These are phyloP conservation scores for Anisognathus igniventris DNA, from an alignment of 2,797 vertebrate genomes.

Conservation along the genomic window DNA sequence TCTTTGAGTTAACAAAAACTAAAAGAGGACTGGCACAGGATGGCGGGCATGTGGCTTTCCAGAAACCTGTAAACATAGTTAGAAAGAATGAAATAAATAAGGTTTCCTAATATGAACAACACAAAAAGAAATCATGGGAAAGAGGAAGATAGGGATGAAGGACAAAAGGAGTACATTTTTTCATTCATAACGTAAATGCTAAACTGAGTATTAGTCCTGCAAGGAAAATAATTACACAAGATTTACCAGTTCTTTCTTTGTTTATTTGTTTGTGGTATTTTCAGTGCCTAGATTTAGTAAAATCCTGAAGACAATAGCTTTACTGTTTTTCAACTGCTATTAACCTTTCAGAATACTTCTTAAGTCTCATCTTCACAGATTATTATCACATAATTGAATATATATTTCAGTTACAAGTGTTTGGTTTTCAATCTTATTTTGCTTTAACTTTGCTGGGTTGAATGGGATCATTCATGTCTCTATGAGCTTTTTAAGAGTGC, in stretches of 20 bases:
- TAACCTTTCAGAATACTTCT: not conserved
- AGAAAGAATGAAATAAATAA: slow-evolving; percentile 53
- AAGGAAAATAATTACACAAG: not conserved
- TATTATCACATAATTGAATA: not conserved
- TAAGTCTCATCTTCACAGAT: not conserved
- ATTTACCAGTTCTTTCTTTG: not conserved
- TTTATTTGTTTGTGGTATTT: not conserved
- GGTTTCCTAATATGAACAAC: slow-evolving; percentile 34
- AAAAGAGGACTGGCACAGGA: slow-evolving; percentile 95
- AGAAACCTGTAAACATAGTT: slow-evolving; percentile 85
- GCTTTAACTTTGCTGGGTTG: not conserved
- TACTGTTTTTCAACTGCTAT: not conserved
- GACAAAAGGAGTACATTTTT: slow-evolving; percentile 33
- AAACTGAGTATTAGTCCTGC: not conserved
- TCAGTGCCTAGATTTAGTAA: slow-evolving; percentile 14
- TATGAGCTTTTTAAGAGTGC: not conserved
- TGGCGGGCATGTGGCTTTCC: slow-evolving; percentile 96
- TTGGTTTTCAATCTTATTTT: not conserved
- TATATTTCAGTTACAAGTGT: not conserved
- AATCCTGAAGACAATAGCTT: slow-evolving; percentile 65
- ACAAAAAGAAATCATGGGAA: slow-evolving; percentile 48
- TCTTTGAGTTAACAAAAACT: slow-evolving; percentile 99
- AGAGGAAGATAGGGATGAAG: slow-evolving; percentile 40
- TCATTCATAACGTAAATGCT: slow-evolving; percentile 5
- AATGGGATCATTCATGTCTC: not conserved